These are phyloP conservation scores for Dinocampus coccinellae DNA, from an alignment of 2,888 invertebrate species.

Conservation along the genomic window DNA sequence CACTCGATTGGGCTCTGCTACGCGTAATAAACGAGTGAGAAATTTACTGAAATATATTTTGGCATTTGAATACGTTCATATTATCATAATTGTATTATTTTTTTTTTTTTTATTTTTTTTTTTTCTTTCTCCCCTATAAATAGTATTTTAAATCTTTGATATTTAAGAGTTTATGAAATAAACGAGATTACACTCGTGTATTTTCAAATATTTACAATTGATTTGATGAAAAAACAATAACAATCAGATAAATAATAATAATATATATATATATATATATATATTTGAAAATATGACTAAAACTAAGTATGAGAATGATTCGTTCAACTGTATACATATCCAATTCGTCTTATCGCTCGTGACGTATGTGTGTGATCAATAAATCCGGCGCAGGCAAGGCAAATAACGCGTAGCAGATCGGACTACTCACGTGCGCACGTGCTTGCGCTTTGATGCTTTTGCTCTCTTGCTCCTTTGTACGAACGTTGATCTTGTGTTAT, in stretches of 20 bases:
- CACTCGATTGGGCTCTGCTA: conserved; percentile 11
- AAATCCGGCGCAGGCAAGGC: conserved; percentile 62
- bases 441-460: conserved; percentile 31
- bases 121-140: neutral
- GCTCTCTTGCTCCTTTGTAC: neutral
- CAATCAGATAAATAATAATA: no score
- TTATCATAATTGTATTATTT: no score
- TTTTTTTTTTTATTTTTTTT: neutral
- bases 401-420: conserved; percentile 39
- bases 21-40: neutral
- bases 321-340: conserved; percentile 29
- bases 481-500: neutral
- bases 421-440: conserved; percentile 47
- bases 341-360: conserved; percentile 55
- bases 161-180: no score
- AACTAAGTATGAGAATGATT: conserved; percentile 21
- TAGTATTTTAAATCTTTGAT: no score
- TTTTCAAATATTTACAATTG: no score
- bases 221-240: no score
- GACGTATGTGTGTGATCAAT: conserved; percentile 67
- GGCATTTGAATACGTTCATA: no score
- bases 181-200: no score
- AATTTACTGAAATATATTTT: conserved; percentile 28
- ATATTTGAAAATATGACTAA: no score
- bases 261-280: no score